Percentiles rank a stretch among this genome's conserved stretches.
Conservation (phyloP, 2,888 invertebrate species). For the Pherbina coryleti region DNA sequence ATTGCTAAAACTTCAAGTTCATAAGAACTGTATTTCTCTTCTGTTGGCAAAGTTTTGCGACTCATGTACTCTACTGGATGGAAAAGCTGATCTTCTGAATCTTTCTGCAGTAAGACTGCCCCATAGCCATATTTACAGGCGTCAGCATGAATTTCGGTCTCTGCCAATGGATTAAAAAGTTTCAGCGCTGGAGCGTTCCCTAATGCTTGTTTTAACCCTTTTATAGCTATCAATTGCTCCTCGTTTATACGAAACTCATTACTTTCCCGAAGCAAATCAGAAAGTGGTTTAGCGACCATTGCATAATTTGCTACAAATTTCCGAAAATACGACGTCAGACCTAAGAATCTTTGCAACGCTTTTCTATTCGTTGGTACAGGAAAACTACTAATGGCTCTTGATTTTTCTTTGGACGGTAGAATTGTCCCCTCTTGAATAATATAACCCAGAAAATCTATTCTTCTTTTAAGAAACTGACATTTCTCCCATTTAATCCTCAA, state of each 20-base stretch:
- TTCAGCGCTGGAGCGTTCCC: not conserved
- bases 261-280: constrained; percentile 49
- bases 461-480: not conserved
- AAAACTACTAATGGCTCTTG: not conserved
- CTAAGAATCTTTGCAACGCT: not conserved
- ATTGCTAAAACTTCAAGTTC: too few relatives aligned
- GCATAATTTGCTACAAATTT: constrained; percentile 40
- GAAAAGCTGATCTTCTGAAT: not conserved
- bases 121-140: constrained; percentile 42
- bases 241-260: not conserved
- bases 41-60: too few relatives aligned
- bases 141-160: constrained; percentile 45
- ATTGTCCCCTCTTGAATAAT: constrained; percentile 8
- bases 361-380: not conserved
- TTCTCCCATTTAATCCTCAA: not conserved
- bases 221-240: too few relatives aligned
- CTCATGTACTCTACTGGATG: not conserved
- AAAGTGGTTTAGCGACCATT: constrained; percentile 57
- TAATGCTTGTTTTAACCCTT: too few relatives aligned
- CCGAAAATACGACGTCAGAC: too few relatives aligned
- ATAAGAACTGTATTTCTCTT: too few relatives aligned
- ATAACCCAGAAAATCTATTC: constrained; percentile 26
- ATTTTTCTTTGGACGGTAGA: constrained; percentile 39
- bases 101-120: constrained; percentile 43
- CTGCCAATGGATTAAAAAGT: constrained; percentile 16